Conservation (phyloP, 2,888 invertebrate species). For the Andrena hattorfiana region DNA sequence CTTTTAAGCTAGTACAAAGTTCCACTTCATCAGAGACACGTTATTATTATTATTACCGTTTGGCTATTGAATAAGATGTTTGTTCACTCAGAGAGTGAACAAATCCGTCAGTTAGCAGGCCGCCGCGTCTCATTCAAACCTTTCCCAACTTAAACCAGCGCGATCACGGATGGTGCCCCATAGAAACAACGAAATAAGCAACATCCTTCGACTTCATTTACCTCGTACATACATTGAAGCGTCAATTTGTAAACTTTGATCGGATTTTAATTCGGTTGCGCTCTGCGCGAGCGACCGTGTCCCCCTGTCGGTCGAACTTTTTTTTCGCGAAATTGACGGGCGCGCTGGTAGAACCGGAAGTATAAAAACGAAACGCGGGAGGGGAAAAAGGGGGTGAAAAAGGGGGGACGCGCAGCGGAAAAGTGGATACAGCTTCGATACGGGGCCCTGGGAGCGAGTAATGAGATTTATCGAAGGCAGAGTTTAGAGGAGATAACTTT, state of each 20-base stretch:
- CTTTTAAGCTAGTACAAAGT: too few species aligned
- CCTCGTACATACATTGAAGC: slow-evolving; percentile 77
- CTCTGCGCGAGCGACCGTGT: slow-evolving; percentile 38
- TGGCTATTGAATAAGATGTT: too few species aligned
- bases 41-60: too few species aligned
- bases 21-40: too few species aligned
- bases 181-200: slow-evolving; percentile 35
- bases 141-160: background rate
- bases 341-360: slow-evolving; percentile 44
- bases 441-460: slow-evolving; percentile 55
- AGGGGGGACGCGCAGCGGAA: background rate
- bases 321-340: slow-evolving; percentile 71
- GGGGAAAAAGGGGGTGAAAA: background rate
- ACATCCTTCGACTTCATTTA: slow-evolving; percentile 47
- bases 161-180: slow-evolving; percentile 33
- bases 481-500: slow-evolving; percentile 69
- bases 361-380: slow-evolving; percentile 14
- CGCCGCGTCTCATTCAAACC: background rate
- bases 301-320: slow-evolving; percentile 67
- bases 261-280: slow-evolving; percentile 81
- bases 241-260: slow-evolving; percentile 82
- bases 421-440: slow-evolving; percentile 58
- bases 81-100: too few species aligned
- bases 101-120: too few species aligned
- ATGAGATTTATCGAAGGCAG: slow-evolving; percentile 69